These are phyloP conservation scores for Eulithis prunata DNA, from an alignment of 2,888 invertebrate species.

Conservation along the genomic window DNA sequence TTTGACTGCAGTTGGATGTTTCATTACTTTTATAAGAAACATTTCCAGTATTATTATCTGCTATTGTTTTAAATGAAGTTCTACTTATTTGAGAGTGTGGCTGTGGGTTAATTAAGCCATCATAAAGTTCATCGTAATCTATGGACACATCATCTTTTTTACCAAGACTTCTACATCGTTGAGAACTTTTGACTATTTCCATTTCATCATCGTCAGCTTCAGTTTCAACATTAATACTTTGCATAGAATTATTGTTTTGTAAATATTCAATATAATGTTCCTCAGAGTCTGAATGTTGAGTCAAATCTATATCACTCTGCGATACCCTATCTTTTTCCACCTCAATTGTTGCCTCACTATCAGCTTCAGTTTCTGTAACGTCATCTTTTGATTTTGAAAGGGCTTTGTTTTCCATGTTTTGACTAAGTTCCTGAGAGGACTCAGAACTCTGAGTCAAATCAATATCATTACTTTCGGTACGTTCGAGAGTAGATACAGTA, in stretches of 20 bases:
- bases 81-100: constrained; percentile 13
- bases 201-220: constrained; percentile 19
- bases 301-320: constrained; percentile 60
- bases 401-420: constrained; percentile 16
- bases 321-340: constrained; percentile 6
- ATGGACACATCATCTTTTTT: constrained; percentile 65
- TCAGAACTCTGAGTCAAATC: constrained; percentile 65
- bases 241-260: constrained; percentile 8
- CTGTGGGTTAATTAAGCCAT: constrained; percentile 30
- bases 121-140: constrained; percentile 70
- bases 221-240: constrained; percentile 5
- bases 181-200: constrained; percentile 24
- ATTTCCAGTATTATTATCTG: constrained; percentile 9
- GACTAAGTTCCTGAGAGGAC: constrained; percentile 41
- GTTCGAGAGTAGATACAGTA: constrained; percentile 7
- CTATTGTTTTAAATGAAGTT: constrained; percentile 15
- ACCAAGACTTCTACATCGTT: constrained; percentile 50
- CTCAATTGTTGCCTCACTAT: constrained; percentile 1
- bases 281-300: constrained; percentile 55
- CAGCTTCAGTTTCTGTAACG: background rate
- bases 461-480: constrained; percentile 42
- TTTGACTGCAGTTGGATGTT: constrained; percentile 51
- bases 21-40: constrained; percentile 29
- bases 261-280: constrained; percentile 30
- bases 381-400: background rate